Evolutionary conservation across 2,113 vertebrate species (phyloP).

Genomic region (Muntiacus muntjak): DNA sequence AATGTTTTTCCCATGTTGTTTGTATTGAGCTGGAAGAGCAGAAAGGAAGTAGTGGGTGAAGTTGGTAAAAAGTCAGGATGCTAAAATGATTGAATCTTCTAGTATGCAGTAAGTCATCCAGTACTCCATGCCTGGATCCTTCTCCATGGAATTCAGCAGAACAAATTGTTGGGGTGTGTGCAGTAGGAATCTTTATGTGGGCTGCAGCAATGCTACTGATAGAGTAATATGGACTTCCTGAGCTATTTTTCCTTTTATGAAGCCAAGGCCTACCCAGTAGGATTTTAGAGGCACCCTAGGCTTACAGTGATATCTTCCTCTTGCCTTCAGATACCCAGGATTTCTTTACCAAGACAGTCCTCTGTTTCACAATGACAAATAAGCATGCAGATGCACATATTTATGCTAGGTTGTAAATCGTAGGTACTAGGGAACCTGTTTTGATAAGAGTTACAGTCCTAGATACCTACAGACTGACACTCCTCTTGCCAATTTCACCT

Average conservation of each 20-base stretch:
- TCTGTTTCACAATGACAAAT: slow-evolving; percentile 5
- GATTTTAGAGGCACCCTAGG: neutral
- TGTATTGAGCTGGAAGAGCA: neutral
- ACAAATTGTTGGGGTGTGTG: neutral
- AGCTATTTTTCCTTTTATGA: neutral
- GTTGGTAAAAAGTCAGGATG: neutral
- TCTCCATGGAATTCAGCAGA: neutral
- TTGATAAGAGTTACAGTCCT: neutral
- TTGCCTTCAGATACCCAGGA: neutral
- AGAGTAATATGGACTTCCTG: neutral
- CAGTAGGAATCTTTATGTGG: neutral
- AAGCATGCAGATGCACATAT: neutral
- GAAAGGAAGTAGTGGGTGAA: neutral
- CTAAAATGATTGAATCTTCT: neutral
- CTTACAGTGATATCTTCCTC: neutral
- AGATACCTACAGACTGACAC: neutral
- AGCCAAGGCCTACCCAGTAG: neutral
- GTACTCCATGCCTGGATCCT: neutral
- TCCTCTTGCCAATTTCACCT: neutral
- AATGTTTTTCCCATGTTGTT: neutral
- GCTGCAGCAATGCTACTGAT: neutral
- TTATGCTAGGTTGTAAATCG: neutral
- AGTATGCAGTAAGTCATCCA: no score
- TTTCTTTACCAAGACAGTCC: neutral
- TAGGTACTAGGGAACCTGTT: neutral